Conservation (phyloP, 2,888 invertebrate genomes). For the Zygogramma bicolorata region DNA sequence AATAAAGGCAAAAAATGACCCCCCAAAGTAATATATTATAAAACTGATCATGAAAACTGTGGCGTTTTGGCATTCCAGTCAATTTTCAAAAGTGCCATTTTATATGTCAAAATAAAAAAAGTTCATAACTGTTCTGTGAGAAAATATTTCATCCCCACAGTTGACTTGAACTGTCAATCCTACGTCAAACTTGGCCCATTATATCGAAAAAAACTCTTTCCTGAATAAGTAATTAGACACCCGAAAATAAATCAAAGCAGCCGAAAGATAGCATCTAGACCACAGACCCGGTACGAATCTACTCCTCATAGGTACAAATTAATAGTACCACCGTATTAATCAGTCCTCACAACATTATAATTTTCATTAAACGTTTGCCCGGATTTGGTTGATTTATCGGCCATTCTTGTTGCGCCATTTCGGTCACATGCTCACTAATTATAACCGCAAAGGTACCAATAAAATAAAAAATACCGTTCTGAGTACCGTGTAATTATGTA, state of each 20-base stretch:
- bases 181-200: background rate
- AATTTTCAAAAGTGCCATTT: too few species aligned
- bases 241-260: constrained; percentile 33
- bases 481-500: constrained; percentile 55
- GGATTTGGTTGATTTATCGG: constrained; percentile 44
- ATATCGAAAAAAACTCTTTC: background rate
- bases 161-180: background rate
- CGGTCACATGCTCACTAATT: constrained; percentile 46
- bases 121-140: too few species aligned
- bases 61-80: too few species aligned
- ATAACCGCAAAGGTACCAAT: constrained; percentile 50
- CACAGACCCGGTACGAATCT: constrained; percentile 31
- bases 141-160: background rate
- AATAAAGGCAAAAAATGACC: too few species aligned
- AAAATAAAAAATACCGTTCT: constrained; percentile 52
- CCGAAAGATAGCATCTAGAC: constrained; percentile 36
- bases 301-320: constrained; percentile 40
- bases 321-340: constrained; percentile 40
- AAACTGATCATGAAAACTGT: too few species aligned
- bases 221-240: constrained; percentile 35
- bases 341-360: constrained; percentile 36
- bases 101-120: too few species aligned
- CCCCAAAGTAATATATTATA: too few species aligned
- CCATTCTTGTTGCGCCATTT: constrained; percentile 43
- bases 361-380: constrained; percentile 37